Evolutionary conservation across 2,113 vertebrate genomes (phyloP).

Genomic region (Nerophis lumbriciformis): DNA sequence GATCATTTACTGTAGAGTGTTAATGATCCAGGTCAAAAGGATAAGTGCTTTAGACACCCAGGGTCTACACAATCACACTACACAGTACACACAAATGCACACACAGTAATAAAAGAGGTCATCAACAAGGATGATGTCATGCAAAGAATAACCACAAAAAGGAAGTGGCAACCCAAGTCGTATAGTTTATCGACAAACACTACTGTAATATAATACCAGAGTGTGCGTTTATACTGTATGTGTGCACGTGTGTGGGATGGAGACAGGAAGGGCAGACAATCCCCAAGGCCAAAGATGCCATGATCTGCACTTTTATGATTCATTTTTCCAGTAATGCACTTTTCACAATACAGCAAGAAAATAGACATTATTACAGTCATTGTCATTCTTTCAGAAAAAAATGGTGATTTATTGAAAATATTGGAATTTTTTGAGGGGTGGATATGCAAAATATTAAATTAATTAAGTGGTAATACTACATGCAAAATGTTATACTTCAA

Average conservation of each 20-base stretch:
- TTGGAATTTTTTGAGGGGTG: too few species aligned
- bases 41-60: conserved; percentile 44
- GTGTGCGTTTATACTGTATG: not conserved
- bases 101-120: conserved; percentile 11
- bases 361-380: not conserved
- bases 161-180: conserved; percentile 41
- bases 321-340: not conserved
- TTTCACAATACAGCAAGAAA: not conserved
- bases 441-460: too few species aligned
- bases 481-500: too few species aligned
- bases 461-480: too few species aligned
- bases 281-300: not conserved
- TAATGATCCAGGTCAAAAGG: conserved; percentile 32
- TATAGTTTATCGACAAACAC: conserved; percentile 25
- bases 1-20: conserved; percentile 30
- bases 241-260: not conserved
- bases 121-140: conserved; percentile 48
- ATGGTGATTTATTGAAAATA: too few species aligned
- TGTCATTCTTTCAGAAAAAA: too few species aligned
- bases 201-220: conserved; percentile 33
- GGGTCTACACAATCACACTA: conserved; percentile 1
- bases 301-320: not conserved
- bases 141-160: conserved; percentile 27
- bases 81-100: not conserved
- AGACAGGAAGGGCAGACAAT: not conserved